A percentile compares a stretch with the other conserved stretches of the same genome.
Conservation (phyloP, 2,113 vertebrate species). For the Corythaixoides concolor region DNA sequence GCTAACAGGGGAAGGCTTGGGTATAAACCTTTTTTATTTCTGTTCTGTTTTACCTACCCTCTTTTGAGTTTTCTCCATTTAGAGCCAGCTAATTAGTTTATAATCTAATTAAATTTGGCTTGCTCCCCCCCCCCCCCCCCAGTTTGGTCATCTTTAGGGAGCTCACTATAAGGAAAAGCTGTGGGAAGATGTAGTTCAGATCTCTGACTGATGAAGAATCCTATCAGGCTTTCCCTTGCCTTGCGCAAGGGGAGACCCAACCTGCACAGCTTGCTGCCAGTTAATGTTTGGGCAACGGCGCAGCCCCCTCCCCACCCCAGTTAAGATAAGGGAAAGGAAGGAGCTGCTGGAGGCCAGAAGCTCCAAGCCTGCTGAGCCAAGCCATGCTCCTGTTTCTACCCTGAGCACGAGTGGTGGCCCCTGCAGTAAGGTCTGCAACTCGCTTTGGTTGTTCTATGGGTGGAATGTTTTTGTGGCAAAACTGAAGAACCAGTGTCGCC, state of each 20-base stretch:
- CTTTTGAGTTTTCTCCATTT: conserved; percentile 47
- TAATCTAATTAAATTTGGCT: conserved; percentile 53
- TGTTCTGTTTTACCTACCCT: conserved; percentile 29
- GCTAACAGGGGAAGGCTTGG: conserved; percentile 8
- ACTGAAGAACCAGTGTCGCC: no score
- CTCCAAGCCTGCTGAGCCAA: not conserved
- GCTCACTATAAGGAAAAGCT: not conserved
- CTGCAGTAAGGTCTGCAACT: not conserved
- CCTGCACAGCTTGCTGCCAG: not conserved
- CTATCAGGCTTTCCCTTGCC: not conserved
- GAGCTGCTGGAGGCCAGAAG: not conserved
- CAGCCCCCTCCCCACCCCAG: not conserved
- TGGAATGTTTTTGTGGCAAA: not conserved
- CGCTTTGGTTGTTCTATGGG: rapidly evolving
- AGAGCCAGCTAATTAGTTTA: conserved; percentile 39
- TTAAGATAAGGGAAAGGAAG: not conserved
- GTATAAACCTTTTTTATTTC: conserved; percentile 14
- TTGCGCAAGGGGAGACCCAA: not conserved
- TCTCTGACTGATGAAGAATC: not conserved
- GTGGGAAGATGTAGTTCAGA: not conserved
- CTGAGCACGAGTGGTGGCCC: rapidly evolving
- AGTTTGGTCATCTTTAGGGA: conserved; percentile 51
- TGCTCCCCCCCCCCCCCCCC: no score
- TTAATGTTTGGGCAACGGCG: not conserved
- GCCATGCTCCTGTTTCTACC: not conserved